These are phyloP conservation scores for Platycnemis pennipes DNA, from an alignment of 2,888 invertebrate species.

Conservation along the genomic window DNA sequence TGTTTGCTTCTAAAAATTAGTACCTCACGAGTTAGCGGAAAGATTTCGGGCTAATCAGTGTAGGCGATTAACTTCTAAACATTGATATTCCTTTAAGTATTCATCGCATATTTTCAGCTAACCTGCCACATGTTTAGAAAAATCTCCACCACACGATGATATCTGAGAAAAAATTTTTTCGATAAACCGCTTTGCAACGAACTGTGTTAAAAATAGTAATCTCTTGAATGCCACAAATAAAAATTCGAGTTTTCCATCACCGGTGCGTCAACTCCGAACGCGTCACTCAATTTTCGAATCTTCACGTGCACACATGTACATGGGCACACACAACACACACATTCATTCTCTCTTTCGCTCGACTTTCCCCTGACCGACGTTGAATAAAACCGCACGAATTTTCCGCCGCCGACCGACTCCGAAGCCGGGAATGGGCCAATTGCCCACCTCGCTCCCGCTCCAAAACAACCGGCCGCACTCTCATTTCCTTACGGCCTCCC, in stretches of 20 bases:
- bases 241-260: background rate
- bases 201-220: background rate
- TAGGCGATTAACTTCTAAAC: no score
- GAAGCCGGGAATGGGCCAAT: background rate
- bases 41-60: no score
- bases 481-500: slow-evolving; percentile 2
- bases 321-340: background rate
- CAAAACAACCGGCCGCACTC: background rate
- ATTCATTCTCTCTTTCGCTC: background rate
- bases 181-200: background rate
- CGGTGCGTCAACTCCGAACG: background rate
- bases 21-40: no score
- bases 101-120: background rate
- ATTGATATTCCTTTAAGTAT: background rate
- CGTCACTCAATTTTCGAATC: background rate
- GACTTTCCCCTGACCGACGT: background rate
- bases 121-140: background rate
- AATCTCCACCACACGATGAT: background rate
- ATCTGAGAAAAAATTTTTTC: background rate
- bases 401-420: background rate
- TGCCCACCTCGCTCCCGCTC: background rate
- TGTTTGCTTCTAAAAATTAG: no score
- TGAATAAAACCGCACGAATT: background rate
- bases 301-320: background rate
- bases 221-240: background rate